Conservation (phyloP, 2,888 invertebrate species). For the Lysandra coridon region DNA sequence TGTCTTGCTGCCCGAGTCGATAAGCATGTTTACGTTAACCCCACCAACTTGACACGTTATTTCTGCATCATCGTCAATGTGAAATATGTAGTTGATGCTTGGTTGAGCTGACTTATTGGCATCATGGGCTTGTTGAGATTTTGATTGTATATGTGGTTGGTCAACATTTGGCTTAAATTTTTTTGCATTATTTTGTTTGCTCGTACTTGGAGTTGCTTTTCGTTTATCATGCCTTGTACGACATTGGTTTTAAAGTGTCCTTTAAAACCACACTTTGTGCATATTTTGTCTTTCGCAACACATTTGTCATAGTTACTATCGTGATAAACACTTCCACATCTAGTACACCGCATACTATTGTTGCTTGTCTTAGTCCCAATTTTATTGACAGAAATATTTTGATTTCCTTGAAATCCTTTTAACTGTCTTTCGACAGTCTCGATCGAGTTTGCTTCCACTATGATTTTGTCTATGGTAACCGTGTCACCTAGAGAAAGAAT, state of each 20-base stretch:
- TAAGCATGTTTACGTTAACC: slow-evolving; percentile 35
- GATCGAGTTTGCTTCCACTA: slow-evolving; percentile 35
- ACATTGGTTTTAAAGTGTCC: neutral
- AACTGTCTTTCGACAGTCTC: slow-evolving; percentile 41
- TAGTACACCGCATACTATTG: slow-evolving; percentile 31
- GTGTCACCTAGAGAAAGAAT: neutral
- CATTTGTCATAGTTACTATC: slow-evolving; percentile 36
- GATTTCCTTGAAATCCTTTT: slow-evolving; percentile 35
- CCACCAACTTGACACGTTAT: slow-evolving; percentile 32
- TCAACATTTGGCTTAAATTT: slow-evolving; percentile 1
- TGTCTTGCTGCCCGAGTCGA: slow-evolving; percentile 39
- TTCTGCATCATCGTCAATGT: slow-evolving; percentile 33
- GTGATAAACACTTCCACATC: slow-evolving; percentile 37
- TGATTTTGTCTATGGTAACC: slow-evolving; percentile 28
- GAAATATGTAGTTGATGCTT: slow-evolving; percentile 35
- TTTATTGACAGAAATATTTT: slow-evolving; percentile 39
- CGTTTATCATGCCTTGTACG: too few relatives aligned
- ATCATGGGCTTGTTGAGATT: neutral
- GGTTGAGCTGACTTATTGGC: neutral
- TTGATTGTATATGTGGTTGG: neutral
- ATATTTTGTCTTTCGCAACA: slow-evolving; percentile 28
- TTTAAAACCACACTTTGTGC: slow-evolving; percentile 26
- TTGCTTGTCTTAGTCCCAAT: slow-evolving; percentile 32
- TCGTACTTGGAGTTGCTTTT: neutral
- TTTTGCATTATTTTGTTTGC: neutral